phyloP scores from a whole-genome alignment of 2,113 vertebrate species.

The Anoura caudifer region DNA sequence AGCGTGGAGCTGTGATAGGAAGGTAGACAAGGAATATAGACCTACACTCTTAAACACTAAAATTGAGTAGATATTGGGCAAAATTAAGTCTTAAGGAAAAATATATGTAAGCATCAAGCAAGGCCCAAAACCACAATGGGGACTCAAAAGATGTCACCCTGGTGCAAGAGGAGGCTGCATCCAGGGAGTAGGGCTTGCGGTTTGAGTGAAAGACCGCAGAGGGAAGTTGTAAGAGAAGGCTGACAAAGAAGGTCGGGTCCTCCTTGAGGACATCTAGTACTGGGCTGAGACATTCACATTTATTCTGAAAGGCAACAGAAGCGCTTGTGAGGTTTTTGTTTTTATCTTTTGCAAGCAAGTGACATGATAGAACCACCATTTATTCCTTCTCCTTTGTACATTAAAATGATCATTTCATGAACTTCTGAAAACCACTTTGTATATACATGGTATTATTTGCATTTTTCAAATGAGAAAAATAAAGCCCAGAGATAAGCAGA shows the following conservation, averaged over 20 bases:
- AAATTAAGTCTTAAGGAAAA: neutral
- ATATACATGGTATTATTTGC: neutral
- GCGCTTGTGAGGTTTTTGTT: neutral
- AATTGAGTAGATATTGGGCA: neutral
- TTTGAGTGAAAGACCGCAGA: neutral
- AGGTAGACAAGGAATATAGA: neutral
- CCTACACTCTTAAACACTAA: neutral
- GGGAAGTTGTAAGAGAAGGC: neutral
- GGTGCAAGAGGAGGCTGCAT: neutral
- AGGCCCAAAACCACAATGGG: neutral
- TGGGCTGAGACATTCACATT: neutral
- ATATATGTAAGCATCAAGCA: neutral
- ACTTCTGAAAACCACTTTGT: neutral
- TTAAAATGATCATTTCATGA: neutral
- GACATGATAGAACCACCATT: neutral
- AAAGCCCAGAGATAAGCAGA: neutral
- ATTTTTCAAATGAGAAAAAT: constrained; percentile 47
- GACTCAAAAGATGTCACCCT: neutral
- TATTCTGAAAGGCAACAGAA: neutral
- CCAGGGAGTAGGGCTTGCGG: neutral
- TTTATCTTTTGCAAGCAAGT: neutral
- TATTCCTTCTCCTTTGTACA: neutral
- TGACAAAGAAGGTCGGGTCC: neutral
- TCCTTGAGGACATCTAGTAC: neutral
- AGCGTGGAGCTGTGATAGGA: neutral